Evolutionary conservation across 2,888 invertebrate species (phyloP).

Genomic region (Orthosia incerta): DNA sequence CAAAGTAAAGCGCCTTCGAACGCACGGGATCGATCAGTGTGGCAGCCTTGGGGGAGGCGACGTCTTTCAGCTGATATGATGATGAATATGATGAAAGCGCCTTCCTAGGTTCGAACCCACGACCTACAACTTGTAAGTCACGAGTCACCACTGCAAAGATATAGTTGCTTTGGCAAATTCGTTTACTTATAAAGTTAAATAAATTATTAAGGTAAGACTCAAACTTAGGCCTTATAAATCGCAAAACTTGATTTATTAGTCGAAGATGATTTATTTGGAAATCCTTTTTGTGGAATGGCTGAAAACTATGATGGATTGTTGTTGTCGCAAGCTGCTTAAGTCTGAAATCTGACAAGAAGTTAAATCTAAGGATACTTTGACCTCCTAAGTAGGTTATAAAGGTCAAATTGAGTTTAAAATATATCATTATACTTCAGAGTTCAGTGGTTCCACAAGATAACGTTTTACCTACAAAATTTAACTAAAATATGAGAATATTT

Average conservation of each 20-base stretch:
- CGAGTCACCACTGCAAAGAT: no score
- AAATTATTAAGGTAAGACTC: not conserved
- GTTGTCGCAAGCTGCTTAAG: not conserved
- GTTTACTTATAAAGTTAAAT: not conserved
- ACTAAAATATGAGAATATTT: no score
- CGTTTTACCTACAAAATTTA: no score
- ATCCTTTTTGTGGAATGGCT: conserved; percentile 1
- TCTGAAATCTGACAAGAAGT: not conserved
- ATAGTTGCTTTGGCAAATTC: not conserved
- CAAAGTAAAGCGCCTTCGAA: no score
- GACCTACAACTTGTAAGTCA: no score
- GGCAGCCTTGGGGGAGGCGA: no score
- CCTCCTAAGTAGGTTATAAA: not conserved
- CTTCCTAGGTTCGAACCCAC: no score
- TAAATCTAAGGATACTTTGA: not conserved
- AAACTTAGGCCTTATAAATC: conserved; percentile 1
- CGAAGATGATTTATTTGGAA: conserved; percentile 13
- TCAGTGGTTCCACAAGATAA: no score
- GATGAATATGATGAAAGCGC: no score
- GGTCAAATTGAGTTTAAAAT: not conserved
- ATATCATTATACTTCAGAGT: no score
- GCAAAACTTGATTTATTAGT: conserved; percentile 18
- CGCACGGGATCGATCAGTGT: no score
- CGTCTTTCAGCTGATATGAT: no score
- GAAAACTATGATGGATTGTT: conserved; percentile 1